These are phyloP conservation scores for Acanthis flammea DNA, from an alignment of 2,797 vertebrate genomes.

Conservation along the genomic window DNA sequence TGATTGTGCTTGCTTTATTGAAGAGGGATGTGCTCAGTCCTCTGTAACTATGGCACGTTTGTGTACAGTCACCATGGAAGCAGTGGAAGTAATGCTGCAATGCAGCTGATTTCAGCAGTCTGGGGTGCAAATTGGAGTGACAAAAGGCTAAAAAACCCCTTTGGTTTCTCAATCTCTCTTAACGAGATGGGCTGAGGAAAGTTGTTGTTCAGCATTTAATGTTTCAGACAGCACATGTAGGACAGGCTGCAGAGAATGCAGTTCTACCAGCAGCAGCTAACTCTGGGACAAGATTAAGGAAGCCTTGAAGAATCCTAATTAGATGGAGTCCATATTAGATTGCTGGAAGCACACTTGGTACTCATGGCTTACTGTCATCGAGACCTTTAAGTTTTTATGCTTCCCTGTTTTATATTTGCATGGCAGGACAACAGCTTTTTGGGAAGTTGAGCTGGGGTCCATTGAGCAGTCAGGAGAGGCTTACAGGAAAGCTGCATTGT, in stretches of 20 bases:
- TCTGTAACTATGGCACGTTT: neutral
- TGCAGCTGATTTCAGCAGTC: neutral
- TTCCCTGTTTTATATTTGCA: neutral
- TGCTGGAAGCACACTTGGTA: neutral
- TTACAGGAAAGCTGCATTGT: neutral
- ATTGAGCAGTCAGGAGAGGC: neutral
- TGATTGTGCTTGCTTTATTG: neutral
- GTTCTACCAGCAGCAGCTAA: neutral
- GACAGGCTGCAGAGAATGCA: neutral
- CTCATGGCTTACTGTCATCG: neutral
- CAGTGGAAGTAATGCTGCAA: neutral
- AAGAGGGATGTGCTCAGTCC: neutral
- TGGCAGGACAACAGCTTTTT: neutral
- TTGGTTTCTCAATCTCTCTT: neutral
- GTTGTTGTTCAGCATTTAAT: neutral
- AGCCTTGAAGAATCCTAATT: neutral
- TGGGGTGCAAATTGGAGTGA: neutral
- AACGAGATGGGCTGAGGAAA: neutral
- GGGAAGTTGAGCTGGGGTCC: neutral
- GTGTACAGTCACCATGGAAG: neutral
- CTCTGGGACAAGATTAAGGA: neutral
- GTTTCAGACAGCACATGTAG: neutral
- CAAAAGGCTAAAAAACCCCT: neutral
- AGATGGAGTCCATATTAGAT: neutral
- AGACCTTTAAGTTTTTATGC: neutral